Evolutionary conservation across 2,113 vertebrate species (phyloP).

Genomic region (Sterrhoptilus dennistouni): DNA sequence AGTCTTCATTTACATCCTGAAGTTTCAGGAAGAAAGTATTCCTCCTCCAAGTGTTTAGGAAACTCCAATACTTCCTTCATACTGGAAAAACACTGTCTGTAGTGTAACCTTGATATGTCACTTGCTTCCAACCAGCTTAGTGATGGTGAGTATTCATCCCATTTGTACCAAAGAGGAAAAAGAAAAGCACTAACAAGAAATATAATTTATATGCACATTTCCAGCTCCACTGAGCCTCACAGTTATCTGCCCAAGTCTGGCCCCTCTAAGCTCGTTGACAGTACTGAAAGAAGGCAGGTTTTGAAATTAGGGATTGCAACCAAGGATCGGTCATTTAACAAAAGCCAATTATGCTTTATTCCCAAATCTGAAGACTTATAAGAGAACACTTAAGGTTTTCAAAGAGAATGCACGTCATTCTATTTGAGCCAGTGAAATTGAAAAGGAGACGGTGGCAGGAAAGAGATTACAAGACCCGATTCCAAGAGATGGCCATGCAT

Average conservation of each 20-base stretch:
- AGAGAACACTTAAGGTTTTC: neutral
- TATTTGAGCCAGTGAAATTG: neutral
- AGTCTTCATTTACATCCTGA: neutral
- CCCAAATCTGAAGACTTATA: neutral
- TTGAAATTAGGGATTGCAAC: neutral
- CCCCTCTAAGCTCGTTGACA: neutral
- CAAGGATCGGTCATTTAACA: neutral
- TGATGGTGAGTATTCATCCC: neutral
- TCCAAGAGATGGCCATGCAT: neutral
- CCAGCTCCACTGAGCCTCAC: neutral
- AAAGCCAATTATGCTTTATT: neutral
- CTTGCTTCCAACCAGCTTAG: neutral
- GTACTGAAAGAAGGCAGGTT: neutral
- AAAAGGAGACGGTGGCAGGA: neutral
- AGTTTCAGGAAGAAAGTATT: neutral
- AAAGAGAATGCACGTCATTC: neutral
- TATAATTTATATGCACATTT: neutral
- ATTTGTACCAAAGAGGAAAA: neutral
- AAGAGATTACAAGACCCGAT: neutral
- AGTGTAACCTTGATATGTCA: neutral
- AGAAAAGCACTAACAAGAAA: neutral
- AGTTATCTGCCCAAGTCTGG: neutral
- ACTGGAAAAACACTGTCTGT: neutral
- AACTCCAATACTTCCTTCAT: neutral
- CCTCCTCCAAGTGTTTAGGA: neutral